phyloP scores from a whole-genome alignment of 2,113 vertebrate genomes.

The Scartelaos histophorus region DNA sequence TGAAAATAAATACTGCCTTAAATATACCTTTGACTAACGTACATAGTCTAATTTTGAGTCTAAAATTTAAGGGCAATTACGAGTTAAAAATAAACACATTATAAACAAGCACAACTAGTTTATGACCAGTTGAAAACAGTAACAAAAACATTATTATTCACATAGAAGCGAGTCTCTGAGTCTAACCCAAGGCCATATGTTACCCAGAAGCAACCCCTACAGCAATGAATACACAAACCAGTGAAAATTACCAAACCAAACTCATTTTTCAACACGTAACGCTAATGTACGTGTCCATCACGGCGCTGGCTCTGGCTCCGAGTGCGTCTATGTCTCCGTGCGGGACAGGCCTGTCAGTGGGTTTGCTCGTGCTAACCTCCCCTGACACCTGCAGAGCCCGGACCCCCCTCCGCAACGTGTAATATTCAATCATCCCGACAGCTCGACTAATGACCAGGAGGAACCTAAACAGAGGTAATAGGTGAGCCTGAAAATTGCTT shows the following conservation, averaged over 20 bases:
- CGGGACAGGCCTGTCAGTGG: conserved; percentile 62
- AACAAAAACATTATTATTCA: background rate
- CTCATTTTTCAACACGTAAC: conserved; percentile 63
- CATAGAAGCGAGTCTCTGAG: background rate
- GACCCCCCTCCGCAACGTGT: conserved; percentile 73
- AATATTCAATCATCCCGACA: conserved; percentile 83
- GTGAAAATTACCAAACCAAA: conserved; percentile 58
- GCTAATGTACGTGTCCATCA: conserved; percentile 46
- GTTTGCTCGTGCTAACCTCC: conserved; percentile 75
- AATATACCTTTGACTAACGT: too few species aligned
- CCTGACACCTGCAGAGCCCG: conserved; percentile 71
- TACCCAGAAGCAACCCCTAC: conserved; percentile 16
- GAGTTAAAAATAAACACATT: too few species aligned
- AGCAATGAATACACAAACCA: conserved; percentile 55
- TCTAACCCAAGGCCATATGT: conserved; percentile 14
- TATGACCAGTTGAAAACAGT: too few species aligned
- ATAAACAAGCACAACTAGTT: too few species aligned
- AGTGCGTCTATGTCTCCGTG: conserved; percentile 39
- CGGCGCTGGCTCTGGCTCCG: conserved; percentile 12
- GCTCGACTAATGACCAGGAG: conserved; percentile 80
- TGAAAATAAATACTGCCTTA: too few species aligned
- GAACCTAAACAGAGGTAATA: conserved; percentile 82
- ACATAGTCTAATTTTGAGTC: too few species aligned
- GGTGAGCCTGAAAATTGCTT: conserved; percentile 81
- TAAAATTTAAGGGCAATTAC: too few species aligned